Evolutionary conservation across 2,888 invertebrate species (phyloP), one percentile per base, ranked within the genome.

Genomic region (Caenorhabditis becei): DNA sequence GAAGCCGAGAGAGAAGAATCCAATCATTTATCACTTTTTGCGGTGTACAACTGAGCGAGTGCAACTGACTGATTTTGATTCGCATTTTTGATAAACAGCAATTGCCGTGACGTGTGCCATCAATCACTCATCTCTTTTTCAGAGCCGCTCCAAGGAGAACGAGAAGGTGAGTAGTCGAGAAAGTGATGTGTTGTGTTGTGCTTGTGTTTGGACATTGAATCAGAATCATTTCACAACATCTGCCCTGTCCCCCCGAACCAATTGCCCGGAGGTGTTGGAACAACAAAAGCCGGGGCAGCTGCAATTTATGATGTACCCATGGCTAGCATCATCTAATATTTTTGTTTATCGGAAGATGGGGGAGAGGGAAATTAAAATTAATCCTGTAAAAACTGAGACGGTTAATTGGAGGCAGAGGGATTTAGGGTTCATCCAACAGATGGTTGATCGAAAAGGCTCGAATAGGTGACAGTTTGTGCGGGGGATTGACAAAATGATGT

Each of bases 401-500:
- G n/a, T 66, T 72, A 72, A 72, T 72, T 72, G 63, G 63, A 32
- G 71, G 62, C 62, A 44, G n/a, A 63, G 44, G 71, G 41, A 41
- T 41, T 41, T 41, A 14, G 41, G 54, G 62, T 71, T 61, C 23
- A 51, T 18, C 47, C 75, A 80, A 80, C 80, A 80, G 80, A 80
- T 80, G 80, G 80, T 80, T 80, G 80, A 80, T 80, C 70, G 78
- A 78, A 71, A 56, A 80, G 62, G 62, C 56, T 71, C 41, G 67
- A 67, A 56, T 54, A 71, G 74, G 74, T 80, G 80, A 74, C 80
- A 74, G 78, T 65, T 59, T 66, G 51, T 20, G 58, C 11, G 71
- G 18, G 54, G 26, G 41, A 20, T 53, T 47, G 80, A 80, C 72
- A 72, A 80, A 80, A 80, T 59, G 74, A 74, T 74, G 80, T 80